A percentile compares a stretch with the other conserved stretches of the same genome.
Evolutionary conservation across 1,140 invertebrate genomes (phyloP).

Genomic region (Ceratina australensis): DNA sequence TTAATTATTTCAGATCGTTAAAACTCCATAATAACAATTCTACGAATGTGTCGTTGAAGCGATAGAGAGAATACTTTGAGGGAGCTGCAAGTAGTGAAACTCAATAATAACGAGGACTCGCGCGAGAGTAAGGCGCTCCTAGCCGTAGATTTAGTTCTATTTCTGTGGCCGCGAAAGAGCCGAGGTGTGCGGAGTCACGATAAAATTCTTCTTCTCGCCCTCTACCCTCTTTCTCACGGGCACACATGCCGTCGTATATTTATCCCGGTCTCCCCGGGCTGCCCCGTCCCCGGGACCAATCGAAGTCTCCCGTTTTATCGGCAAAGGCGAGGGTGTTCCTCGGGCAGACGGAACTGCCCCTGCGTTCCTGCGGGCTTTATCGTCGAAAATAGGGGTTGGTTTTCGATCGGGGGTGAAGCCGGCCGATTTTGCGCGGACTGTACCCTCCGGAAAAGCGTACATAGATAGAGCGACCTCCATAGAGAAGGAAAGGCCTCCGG

Average conservation of each 20-base stretch:
- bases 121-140: conserved; percentile 19
- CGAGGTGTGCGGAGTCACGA: conserved; percentile 23
- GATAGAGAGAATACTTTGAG: too few species aligned
- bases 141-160: conserved; percentile 34
- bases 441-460: conserved; percentile 52
- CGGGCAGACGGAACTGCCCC: conserved; percentile 21
- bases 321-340: conserved; percentile 49
- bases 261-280: not conserved
- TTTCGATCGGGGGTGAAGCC: conserved; percentile 27
- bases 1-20: too few species aligned
- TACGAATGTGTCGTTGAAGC: too few species aligned
- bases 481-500: conserved; percentile 68
- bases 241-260: conserved; percentile 12
- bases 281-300: conserved; percentile 49
- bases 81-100: too few species aligned
- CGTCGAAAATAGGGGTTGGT: conserved; percentile 54
- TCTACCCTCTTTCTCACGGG: not conserved
- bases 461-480: conserved; percentile 49
- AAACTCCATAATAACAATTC: too few species aligned
- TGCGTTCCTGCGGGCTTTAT: conserved; percentile 43
- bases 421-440: conserved; percentile 61
- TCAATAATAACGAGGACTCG: not conserved
- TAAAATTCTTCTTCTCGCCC: conserved; percentile 10
- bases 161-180: conserved; percentile 33
- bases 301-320: conserved; percentile 64